Conservation (phyloP, 2,888 invertebrate species). For the Agrochola macilenta region DNA sequence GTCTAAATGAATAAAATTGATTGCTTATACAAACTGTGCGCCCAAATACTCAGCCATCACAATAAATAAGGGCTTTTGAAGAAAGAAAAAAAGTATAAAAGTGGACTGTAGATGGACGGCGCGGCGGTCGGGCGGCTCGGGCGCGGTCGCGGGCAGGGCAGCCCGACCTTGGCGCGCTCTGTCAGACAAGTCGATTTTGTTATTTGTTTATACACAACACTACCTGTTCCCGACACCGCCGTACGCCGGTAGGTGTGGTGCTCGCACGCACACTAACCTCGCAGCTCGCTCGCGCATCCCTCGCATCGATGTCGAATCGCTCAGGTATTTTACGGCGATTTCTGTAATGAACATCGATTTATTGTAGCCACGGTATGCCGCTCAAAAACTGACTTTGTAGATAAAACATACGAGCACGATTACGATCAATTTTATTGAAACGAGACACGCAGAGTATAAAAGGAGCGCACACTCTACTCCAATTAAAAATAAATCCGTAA, state of each 20-base stretch:
- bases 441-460: conserved; percentile 75
- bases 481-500: conserved; percentile 81
- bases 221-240: conserved; percentile 83
- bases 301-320: conserved; percentile 83
- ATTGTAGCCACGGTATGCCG: conserved; percentile 83
- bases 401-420: conserved; percentile 82
- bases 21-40: conserved; percentile 90
- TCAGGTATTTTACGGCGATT: conserved; percentile 88
- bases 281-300: conserved; percentile 69
- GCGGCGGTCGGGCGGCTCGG: conserved; percentile 68
- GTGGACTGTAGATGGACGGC: conserved; percentile 77
- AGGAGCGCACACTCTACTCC: conserved; percentile 74
- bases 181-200: conserved; percentile 90
- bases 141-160: conserved; percentile 75
- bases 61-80: conserved; percentile 89
- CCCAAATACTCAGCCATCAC: conserved; percentile 90
- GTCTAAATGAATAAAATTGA: conserved; percentile 91
- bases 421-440: conserved; percentile 83
- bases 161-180: conserved; percentile 86
- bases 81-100: conserved; percentile 82
- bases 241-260: conserved; percentile 69
- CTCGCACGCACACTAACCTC: conserved; percentile 67
- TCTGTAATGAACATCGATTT: conserved; percentile 88
- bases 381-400: conserved; percentile 82
- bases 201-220: conserved; percentile 90